Evolutionary conservation across 2,113 vertebrate genomes (phyloP).

Genomic region (Periophthalmodon schlosseri): DNA sequence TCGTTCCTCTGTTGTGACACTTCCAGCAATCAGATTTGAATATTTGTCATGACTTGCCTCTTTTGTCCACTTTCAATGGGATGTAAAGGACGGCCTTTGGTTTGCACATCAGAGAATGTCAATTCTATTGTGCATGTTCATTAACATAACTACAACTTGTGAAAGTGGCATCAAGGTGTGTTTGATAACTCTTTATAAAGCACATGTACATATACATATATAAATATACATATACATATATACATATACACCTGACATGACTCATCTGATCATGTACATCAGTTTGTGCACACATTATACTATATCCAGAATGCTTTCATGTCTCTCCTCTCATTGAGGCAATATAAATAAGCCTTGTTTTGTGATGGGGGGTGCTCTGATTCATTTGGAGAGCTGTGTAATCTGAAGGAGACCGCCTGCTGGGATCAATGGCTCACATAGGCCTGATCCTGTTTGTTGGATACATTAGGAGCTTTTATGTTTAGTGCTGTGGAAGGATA

Average conservation of each 20-base stretch:
- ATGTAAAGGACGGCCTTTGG: too few relatives aligned
- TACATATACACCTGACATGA: background rate
- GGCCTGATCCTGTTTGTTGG: constrained; percentile 39
- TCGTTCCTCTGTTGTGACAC: too few relatives aligned
- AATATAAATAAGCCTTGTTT: background rate
- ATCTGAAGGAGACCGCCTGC: constrained; percentile 5
- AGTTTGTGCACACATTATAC: background rate
- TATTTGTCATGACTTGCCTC: too few relatives aligned
- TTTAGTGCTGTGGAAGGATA: constrained; percentile 40
- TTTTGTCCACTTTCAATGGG: too few relatives aligned
- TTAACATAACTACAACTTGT: too few relatives aligned
- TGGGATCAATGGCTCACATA: constrained; percentile 14
- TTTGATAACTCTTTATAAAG: background rate
- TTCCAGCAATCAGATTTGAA: too few relatives aligned
- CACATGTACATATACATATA: background rate
- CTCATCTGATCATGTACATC: background rate
- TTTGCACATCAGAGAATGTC: too few relatives aligned
- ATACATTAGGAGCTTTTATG: constrained; percentile 41
- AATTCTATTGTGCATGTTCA: too few relatives aligned
- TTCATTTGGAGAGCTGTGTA: constrained; percentile 1
- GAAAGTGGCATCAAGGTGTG: too few relatives aligned
- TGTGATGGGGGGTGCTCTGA: background rate
- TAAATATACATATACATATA: too few relatives aligned
- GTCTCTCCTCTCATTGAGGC: background rate
- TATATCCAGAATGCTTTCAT: background rate